Evolutionary conservation across 2,888 invertebrate genomes (phyloP).

Genomic region (Celastrina argiolus): DNA sequence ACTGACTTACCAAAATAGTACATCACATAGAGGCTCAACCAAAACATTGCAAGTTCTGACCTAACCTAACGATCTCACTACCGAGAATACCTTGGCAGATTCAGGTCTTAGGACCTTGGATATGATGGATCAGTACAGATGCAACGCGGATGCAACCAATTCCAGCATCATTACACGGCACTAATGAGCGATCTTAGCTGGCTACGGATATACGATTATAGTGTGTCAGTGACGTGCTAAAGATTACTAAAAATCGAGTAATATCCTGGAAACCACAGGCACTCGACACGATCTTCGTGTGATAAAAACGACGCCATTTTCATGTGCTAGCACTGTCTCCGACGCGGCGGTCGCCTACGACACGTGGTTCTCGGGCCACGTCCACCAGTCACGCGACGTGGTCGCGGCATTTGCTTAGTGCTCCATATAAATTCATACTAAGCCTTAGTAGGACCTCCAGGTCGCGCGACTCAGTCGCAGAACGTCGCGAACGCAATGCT

Average conservation of each 20-base stretch:
- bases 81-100: neutral
- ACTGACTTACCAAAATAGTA: neutral
- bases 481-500: too few relatives aligned
- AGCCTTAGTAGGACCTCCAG: too few relatives aligned
- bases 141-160: neutral
- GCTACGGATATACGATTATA: neutral
- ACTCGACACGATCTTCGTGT: too few relatives aligned
- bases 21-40: neutral
- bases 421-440: too few relatives aligned
- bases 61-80: neutral
- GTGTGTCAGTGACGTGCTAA: neutral
- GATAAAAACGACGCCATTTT: too few relatives aligned
- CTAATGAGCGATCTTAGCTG: neutral
- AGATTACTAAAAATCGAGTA: neutral
- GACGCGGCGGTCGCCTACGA: too few relatives aligned
- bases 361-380: too few relatives aligned
- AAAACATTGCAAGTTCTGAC: neutral
- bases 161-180: neutral
- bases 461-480: too few relatives aligned
- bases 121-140: neutral
- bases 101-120: neutral
- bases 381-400: too few relatives aligned
- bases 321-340: too few relatives aligned
- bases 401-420: too few relatives aligned
- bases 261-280: neutral